Conservation (phyloP, 2,113 vertebrate genomes). For the Tauraco erythrolophus region DNA sequence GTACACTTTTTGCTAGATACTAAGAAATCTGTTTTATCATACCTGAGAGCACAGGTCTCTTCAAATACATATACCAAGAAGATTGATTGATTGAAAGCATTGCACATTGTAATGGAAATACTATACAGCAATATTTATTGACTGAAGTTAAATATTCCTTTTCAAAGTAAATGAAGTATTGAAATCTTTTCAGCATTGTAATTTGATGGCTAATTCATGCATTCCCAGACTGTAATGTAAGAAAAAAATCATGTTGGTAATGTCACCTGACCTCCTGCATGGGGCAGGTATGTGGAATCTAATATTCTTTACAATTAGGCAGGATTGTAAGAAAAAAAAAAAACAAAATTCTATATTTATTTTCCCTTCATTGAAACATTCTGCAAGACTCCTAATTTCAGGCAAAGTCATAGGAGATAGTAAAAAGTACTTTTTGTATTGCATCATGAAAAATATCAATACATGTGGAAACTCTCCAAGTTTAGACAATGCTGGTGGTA, state of each 20-base stretch:
- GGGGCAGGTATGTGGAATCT: neutral
- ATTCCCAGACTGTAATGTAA: neutral
- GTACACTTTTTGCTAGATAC: neutral
- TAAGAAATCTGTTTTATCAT: neutral
- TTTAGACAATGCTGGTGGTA: neutral
- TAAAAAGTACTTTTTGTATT: neutral
- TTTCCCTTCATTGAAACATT: neutral
- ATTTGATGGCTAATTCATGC: neutral
- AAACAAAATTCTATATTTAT: neutral
- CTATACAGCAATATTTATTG: neutral
- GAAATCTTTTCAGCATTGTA: neutral
- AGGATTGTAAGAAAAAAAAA: neutral
- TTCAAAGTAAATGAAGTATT: neutral
- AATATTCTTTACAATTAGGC: neutral
- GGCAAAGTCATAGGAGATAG: neutral
- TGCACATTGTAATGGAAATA: neutral
- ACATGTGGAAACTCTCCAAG: neutral
- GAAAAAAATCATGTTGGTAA: neutral
- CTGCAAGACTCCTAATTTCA: neutral
- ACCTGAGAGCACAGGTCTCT: neutral
- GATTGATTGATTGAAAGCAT: neutral
- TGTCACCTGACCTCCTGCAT: neutral
- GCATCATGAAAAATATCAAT: neutral
- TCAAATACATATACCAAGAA: neutral
- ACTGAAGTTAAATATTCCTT: neutral